These are phyloP conservation scores for Dryas iulia DNA, from an alignment of 1,140 invertebrate species.

Conservation along the genomic window DNA sequence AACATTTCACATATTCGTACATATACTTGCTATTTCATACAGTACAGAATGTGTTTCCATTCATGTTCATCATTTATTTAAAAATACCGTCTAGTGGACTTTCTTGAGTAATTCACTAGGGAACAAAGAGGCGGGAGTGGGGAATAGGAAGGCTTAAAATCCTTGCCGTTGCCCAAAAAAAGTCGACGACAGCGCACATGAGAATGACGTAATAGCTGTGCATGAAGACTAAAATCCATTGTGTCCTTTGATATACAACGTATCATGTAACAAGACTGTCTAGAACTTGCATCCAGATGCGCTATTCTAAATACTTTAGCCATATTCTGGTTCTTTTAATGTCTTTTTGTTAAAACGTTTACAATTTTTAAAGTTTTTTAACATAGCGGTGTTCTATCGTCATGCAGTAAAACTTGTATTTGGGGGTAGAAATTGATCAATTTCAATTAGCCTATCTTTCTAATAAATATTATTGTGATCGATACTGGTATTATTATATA, in stretches of 20 bases:
- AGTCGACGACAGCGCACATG: conserved; percentile 27
- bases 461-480: too few species aligned
- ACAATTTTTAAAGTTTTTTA: not conserved
- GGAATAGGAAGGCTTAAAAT: conserved; percentile 28
- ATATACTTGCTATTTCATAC: not conserved
- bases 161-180: conserved; percentile 31
- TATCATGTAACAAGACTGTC: conserved; percentile 50
- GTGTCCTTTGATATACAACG: conserved; percentile 47
- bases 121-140: conserved; percentile 25
- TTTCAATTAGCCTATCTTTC: too few species aligned
- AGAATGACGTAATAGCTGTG: conserved; percentile 41
- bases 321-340: conserved; percentile 34
- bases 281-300: conserved; percentile 47
- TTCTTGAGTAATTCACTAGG: conserved; percentile 21
- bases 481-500: too few species aligned
- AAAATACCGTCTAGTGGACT: conserved; percentile 23
- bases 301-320: conserved; percentile 41
- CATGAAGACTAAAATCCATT: conserved; percentile 38
- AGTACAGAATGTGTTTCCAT: not conserved
- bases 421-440: too few species aligned
- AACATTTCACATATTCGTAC: not conserved
- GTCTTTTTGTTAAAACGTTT: too few species aligned
- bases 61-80: conserved; percentile 2
- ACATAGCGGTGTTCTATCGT: too few species aligned
- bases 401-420: too few species aligned